Conservation (phyloP, 2,888 invertebrate genomes). For the Megalurothrips usitatus region DNA sequence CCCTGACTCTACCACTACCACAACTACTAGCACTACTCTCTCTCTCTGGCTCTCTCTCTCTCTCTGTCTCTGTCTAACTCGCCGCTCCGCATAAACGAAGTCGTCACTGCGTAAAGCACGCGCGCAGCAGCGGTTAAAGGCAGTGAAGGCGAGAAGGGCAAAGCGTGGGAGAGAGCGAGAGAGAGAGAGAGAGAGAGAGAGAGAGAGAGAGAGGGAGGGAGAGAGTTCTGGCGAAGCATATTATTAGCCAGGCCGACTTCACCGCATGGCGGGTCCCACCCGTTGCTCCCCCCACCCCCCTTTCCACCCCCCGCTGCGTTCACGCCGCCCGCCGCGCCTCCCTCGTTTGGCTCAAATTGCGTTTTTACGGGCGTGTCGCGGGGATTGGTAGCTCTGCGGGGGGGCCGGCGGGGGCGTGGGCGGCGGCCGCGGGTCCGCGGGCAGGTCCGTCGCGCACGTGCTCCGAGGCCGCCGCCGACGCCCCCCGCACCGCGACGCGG, state of each 20-base stretch:
- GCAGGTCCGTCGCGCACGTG: background rate
- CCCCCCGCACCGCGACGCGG: background rate
- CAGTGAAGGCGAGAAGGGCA: too few relatives aligned
- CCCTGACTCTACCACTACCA: background rate
- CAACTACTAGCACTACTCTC: background rate
- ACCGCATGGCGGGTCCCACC: background rate
- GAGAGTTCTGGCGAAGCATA: background rate
- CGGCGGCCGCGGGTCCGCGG: too few relatives aligned
- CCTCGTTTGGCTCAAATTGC: conserved; percentile 6
- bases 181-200: too few relatives aligned
- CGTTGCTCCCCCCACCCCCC: background rate
- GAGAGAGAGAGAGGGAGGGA: too few relatives aligned
- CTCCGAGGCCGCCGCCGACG: background rate
- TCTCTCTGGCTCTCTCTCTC: background rate
- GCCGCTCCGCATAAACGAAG: too few relatives aligned
- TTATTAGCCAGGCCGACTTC: background rate
- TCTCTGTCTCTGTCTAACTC: too few relatives aligned
- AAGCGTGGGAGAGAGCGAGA: too few relatives aligned
- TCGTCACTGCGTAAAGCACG: too few relatives aligned
- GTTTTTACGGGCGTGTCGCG: background rate
- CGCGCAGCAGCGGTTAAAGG: too few relatives aligned
- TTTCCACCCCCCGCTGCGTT: background rate
- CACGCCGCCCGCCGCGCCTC: background rate
- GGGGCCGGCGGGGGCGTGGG: background rate
- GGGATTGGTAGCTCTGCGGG: background rate